phyloP scores from a whole-genome alignment of 2,113 vertebrate genomes.

The Platycercus adscitus region DNA sequence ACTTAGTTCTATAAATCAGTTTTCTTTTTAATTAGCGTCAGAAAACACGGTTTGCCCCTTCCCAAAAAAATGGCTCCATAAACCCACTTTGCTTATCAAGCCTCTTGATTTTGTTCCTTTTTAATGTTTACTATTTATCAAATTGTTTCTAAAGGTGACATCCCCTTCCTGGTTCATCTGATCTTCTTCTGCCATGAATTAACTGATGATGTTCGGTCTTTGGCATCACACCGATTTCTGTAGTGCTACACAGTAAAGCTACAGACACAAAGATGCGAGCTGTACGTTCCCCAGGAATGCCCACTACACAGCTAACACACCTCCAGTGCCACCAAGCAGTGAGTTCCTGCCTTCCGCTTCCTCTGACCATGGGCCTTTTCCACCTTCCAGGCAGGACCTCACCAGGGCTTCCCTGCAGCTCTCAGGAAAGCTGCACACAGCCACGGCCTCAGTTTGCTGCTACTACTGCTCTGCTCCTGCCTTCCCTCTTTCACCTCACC shows the following conservation, averaged over 20 bases:
- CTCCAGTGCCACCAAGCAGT: rapidly evolving
- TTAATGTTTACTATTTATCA: neutral
- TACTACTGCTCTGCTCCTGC: neutral
- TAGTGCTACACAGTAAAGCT: neutral
- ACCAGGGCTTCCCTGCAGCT: neutral
- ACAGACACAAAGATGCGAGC: neutral
- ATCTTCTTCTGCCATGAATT: neutral
- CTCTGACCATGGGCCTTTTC: neutral
- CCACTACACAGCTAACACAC: neutral
- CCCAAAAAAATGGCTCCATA: neutral
- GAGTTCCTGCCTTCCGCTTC: neutral
- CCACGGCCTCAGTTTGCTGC: neutral
- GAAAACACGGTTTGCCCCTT: neutral
- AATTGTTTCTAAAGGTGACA: neutral
- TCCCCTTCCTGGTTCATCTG: neutral
- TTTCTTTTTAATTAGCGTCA: neutral
- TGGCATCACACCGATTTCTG: rapidly evolving
- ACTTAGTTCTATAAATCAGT: neutral
- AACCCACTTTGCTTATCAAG: neutral
- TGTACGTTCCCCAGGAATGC: neutral
- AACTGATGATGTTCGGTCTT: rapidly evolving
- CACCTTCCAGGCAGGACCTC: no score
- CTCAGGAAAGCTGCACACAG: neutral
- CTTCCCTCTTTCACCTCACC: neutral
- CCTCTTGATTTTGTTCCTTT: neutral